phyloP scores from a whole-genome alignment of 2,113 vertebrate genomes.

The Caranx ignobilis region DNA sequence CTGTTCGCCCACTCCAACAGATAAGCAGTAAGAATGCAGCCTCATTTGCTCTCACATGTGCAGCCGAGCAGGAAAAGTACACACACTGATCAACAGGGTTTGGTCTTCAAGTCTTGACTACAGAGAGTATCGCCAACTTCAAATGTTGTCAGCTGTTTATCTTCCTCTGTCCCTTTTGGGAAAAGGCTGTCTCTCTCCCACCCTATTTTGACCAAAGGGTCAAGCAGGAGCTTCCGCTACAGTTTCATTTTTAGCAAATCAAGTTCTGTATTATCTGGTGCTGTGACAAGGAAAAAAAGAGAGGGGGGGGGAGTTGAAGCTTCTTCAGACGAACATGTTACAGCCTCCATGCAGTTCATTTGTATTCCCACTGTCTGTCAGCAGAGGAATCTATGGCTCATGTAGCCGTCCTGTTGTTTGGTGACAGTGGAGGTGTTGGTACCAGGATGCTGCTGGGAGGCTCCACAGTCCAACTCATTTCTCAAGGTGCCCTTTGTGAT shows the following conservation, averaged over 20 bases:
- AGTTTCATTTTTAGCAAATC: conserved; percentile 49
- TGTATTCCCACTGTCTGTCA: conserved; percentile 35
- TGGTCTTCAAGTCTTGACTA: conserved; percentile 74
- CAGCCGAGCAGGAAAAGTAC: conserved; percentile 44
- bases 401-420: conserved; percentile 43
- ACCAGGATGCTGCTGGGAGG: conserved; percentile 44
- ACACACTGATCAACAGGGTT: conserved; percentile 65
- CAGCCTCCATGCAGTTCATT: conserved; percentile 32
- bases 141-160: conserved; percentile 23
- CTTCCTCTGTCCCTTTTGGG: conserved; percentile 25
- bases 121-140: conserved; percentile 40
- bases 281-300: conserved; percentile 20
- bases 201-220: conserved; percentile 36
- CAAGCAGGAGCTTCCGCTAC: conserved; percentile 60
- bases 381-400: conserved; percentile 40
- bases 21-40: conserved; percentile 37
- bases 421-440: conserved; percentile 47
- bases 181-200: conserved; percentile 35
- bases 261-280: conserved; percentile 46
- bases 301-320: neutral
- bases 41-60: conserved; percentile 38
- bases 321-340: conserved; percentile 53
- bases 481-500: conserved; percentile 25
- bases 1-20: conserved; percentile 17
- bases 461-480: conserved; percentile 40